Conservation (phyloP, 2,797 vertebrate species). For the Channa striata region DNA sequence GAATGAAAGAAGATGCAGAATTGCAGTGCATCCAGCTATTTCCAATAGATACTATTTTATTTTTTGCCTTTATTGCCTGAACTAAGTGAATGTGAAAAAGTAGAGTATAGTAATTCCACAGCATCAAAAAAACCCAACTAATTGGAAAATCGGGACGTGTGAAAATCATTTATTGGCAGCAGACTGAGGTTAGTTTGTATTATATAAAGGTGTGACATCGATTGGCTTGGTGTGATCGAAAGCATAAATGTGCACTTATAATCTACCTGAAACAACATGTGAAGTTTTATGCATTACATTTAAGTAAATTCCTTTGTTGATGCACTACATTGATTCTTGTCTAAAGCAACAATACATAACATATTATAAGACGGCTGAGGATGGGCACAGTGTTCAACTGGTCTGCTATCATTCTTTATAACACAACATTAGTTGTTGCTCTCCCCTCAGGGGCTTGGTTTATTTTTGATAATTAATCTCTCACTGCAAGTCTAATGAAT, state of each 20-base stretch:
- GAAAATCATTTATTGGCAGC: conserved; percentile 24
- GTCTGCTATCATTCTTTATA: conserved; percentile 61
- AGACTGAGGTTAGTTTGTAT: conserved; percentile 7
- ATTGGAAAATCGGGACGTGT: conserved; percentile 12
- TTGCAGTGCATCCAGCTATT: conserved; percentile 35
- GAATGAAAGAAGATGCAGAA: conserved; percentile 39
- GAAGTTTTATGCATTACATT: conserved; percentile 28
- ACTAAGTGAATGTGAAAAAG: conserved; percentile 22
- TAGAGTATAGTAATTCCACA: conserved; percentile 4
- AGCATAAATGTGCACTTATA: conserved; percentile 7
- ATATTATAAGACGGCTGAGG: conserved; percentile 42
- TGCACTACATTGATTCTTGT: conserved; percentile 34
- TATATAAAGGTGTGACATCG: conserved; percentile 31
- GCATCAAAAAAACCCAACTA: neutral
- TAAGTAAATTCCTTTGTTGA: conserved; percentile 11
- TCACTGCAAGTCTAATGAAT: conserved; percentile 78
- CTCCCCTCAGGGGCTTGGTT: conserved; percentile 68
- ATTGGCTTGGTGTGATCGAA: conserved; percentile 58
- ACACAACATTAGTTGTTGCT: conserved; percentile 72
- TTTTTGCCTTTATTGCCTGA: conserved; percentile 45
- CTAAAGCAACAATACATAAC: conserved; percentile 46
- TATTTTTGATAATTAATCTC: conserved; percentile 85
- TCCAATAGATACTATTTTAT: conserved; percentile 39
- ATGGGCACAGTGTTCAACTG: conserved; percentile 40
- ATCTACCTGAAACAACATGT: conserved; percentile 18